A percentile compares a stretch with the other conserved stretches of the same genome.
phyloP scores from a whole-genome alignment of 2,797 vertebrate genomes.

The Mergus octosetaceus region DNA sequence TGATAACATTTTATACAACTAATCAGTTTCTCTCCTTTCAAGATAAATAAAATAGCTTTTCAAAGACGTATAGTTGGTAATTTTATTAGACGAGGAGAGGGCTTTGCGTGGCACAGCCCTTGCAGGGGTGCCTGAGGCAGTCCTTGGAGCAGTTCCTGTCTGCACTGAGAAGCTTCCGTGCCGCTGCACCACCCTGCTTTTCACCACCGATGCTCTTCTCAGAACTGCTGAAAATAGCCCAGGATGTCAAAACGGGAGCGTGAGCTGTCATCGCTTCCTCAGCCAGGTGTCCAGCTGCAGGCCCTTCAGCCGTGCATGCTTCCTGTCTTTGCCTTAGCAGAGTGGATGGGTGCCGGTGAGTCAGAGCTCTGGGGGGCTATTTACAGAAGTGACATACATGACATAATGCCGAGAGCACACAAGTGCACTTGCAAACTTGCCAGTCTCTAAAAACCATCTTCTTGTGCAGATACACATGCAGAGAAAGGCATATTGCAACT shows the following conservation, averaged over 20 bases:
- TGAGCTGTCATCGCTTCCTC: not conserved
- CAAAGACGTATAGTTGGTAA: slow-evolving; percentile 15
- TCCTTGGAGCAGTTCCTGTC: not conserved
- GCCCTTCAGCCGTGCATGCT: fast-evolving
- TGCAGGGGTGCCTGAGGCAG: not conserved
- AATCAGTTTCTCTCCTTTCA: slow-evolving; percentile 68
- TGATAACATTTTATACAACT: slow-evolving; percentile 75
- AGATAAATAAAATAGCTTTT: slow-evolving; percentile 78
- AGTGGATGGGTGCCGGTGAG: not conserved
- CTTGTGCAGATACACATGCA: not conserved
- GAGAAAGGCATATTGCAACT: not conserved
- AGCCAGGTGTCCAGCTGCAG: fast-evolving
- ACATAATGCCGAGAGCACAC: not conserved
- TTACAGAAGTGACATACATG: fast-evolving
- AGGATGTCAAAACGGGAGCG: not conserved
- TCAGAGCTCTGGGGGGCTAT: fast-evolving
- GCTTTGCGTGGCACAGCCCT: not conserved
- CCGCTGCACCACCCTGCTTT: not conserved
- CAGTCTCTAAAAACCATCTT: not conserved
- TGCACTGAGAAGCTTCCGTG: fast-evolving
- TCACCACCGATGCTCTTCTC: not conserved
- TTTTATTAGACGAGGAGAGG: not conserved
- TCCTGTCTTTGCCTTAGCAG: fast-evolving
- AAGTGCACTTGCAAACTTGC: not conserved
- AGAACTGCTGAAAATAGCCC: not conserved